Evolutionary conservation across 2,888 invertebrate species (phyloP), one percentile per base, ranked within the genome.

Genomic region (Polyommatus icarus): DNA sequence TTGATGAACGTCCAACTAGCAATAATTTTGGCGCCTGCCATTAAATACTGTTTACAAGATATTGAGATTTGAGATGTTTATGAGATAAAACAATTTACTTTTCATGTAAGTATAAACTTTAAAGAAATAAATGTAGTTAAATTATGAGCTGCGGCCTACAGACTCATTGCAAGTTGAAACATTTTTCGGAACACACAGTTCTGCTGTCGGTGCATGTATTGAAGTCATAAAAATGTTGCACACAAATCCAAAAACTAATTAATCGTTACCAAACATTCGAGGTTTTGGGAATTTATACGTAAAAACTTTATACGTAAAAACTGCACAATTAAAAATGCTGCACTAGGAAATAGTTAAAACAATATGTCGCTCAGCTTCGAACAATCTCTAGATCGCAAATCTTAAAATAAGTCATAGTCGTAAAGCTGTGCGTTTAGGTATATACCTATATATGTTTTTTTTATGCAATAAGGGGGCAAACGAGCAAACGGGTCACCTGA

Each of bases 1-100:
- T 75, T 75, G 50, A 75, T 46, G 24, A 46, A 75, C 15, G 54
- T 75, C 75, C 75, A 75, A 75, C 75, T 75, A 54, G 75, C 75
- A 75, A 73, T 75, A 50, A 75, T 75, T 24, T 75, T 75, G 75
- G 46, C 75, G 75, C 54, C 18, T 50, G 36, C 20, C 18, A 36
- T 71, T 50, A 50, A n/a, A 36, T 50, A 29, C 15, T 75, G 75
- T 75, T 75, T 75, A 75, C 75, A 54, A 18, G 75, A 75, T 75
- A 75, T 24, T 24, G 24, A 46, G 75, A 75, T 75, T 46, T 15
- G 24, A 46, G 75, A 75, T 75, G 75, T 75, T 75, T 75, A 32
- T 20, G 29, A 75, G 75, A 54, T 75, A 54, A 75, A 54, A 75
- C 75, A 75, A 50, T 75, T 29, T 24, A 75, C 54, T 54, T 75